A percentile compares a stretch with the other conserved stretches of the same genome.
Evolutionary conservation across 2,113 vertebrate species (phyloP).

Genomic region (Cyanoderma ruficeps): DNA sequence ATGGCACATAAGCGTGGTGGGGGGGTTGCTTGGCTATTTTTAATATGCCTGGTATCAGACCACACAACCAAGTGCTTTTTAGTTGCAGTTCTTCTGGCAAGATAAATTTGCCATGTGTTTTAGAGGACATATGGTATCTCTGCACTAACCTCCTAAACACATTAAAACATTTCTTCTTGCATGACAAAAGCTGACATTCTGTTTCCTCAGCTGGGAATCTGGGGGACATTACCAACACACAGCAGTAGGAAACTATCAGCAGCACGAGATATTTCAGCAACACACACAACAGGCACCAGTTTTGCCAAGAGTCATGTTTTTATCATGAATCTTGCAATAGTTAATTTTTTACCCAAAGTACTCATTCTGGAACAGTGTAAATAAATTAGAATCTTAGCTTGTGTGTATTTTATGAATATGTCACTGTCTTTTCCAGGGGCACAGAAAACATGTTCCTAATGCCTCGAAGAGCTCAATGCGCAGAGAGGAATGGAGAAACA

Average conservation of each 20-base stretch:
- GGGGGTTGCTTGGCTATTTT: neutral
- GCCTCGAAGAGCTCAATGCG: neutral
- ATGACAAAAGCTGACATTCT: slow-evolving; percentile 57
- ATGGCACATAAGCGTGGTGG: neutral
- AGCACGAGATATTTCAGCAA: neutral
- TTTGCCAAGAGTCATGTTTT: slow-evolving; percentile 1
- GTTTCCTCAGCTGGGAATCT: slow-evolving; percentile 16
- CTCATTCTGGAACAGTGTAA: neutral
- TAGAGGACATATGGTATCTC: slow-evolving; percentile 43
- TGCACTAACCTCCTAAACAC: slow-evolving; percentile 28
- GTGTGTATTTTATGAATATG: neutral
- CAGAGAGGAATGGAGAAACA: neutral
- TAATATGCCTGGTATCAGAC: neutral
- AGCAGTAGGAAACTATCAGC: slow-evolving; percentile 13
- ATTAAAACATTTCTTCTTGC: slow-evolving; percentile 62
- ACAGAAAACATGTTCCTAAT: neutral
- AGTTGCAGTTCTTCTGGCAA: neutral
- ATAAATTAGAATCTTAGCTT: neutral
- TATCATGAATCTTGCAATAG: neutral
- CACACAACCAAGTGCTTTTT: neutral
- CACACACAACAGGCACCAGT: neutral
- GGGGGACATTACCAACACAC: neutral
- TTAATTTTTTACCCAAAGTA: neutral
- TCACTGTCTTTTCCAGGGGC: neutral
- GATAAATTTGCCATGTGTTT: slow-evolving; percentile 44